Evolutionary conservation across 1,140 invertebrate species (phyloP).

Genomic region (Ceratosolen solmsi): DNA sequence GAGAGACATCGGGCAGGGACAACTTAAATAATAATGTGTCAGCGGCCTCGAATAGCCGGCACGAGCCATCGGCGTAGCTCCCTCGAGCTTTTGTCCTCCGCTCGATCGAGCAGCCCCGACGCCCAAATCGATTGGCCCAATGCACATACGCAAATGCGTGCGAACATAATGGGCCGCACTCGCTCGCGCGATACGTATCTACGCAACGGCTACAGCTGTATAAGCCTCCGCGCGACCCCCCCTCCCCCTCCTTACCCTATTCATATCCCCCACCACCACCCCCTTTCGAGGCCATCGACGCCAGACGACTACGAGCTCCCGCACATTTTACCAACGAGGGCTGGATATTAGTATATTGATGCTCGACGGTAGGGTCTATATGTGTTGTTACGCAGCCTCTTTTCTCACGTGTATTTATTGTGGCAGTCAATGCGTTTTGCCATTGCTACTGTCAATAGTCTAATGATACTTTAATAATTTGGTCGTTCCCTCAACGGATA

Average conservation of each 20-base stretch:
- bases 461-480: not conserved
- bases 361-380: no score
- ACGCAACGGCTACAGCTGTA: not conserved
- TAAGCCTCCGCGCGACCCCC: no score
- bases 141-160: not conserved
- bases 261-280: no score
- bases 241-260: no score
- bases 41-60: not conserved
- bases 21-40: not conserved
- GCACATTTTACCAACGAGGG: conserved; percentile 1
- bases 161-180: not conserved
- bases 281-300: not conserved
- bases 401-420: not conserved
- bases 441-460: not conserved
- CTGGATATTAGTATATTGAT: no score
- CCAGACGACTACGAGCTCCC: not conserved
- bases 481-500: not conserved
- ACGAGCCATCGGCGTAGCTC: not conserved
- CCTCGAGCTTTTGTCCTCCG: no score
- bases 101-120: not conserved
- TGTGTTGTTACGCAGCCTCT: no score
- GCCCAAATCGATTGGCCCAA: no score
- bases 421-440: no score
- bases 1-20: no score
- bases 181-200: not conserved